Evolutionary conservation across 2,113 vertebrate genomes (phyloP).

Genomic region (Nettapus auritus): DNA sequence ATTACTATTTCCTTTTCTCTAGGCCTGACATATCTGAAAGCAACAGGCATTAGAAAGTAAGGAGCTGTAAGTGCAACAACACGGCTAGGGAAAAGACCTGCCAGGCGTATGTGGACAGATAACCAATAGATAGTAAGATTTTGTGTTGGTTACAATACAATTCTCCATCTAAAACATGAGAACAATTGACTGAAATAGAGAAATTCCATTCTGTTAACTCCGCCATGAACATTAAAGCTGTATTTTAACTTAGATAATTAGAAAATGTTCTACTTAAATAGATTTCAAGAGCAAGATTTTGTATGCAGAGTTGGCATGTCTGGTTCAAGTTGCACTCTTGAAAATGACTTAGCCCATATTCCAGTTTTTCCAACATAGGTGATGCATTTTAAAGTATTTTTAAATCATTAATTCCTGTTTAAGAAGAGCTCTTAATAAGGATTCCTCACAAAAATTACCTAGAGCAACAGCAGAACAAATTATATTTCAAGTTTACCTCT

Average conservation of each 20-base stretch:
- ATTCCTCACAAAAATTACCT: not conserved
- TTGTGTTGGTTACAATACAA: not conserved
- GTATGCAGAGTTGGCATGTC: not conserved
- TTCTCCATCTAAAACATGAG: not conserved
- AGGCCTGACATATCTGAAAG: not conserved
- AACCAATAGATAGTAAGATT: not conserved
- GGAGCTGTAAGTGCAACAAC: not conserved
- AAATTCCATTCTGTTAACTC: not conserved
- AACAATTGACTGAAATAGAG: not conserved
- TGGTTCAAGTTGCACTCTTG: not conserved
- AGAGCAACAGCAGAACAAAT: not conserved
- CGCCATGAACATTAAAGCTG: not conserved
- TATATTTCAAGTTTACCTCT: not conserved
- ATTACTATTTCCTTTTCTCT: not conserved
- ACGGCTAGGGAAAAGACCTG: not conserved
- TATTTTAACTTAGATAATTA: not conserved
- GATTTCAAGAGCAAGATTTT: not conserved
- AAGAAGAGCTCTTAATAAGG: not conserved
- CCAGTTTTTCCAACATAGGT: not conserved
- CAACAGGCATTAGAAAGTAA: not conserved
- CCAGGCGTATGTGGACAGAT: not conserved
- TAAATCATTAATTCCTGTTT: not conserved
- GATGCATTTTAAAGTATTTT: not conserved
- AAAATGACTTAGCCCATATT: not conserved
- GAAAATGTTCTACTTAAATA: not conserved